phyloP scores from a whole-genome alignment of 2,797 vertebrate species.

The Microctenopoma steveboyesi region DNA sequence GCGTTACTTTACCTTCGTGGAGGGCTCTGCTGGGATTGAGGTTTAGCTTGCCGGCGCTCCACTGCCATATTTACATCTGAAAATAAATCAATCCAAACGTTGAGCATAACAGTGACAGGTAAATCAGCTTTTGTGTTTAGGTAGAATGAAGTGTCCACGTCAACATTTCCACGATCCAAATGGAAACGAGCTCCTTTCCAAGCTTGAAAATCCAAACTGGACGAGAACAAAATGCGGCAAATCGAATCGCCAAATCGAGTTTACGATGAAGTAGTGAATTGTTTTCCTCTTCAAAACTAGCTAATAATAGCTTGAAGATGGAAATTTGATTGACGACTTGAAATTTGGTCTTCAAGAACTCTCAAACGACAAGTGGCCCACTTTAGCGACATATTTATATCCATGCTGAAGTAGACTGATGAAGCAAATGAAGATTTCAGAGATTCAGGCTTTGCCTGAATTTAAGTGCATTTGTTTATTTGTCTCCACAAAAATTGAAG shows the following conservation, averaged over 20 bases:
- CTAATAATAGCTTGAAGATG: background rate
- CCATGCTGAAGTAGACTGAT: slow-evolving; percentile 1
- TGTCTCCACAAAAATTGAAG: slow-evolving; percentile 9
- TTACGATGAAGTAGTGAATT: slow-evolving; percentile 8
- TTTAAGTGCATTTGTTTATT: slow-evolving; percentile 50
- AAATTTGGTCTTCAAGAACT: slow-evolving; percentile 27
- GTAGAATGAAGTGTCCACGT: slow-evolving; percentile 57
- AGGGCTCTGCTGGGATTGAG: slow-evolving; percentile 97
- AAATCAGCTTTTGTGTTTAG: slow-evolving; percentile 66
- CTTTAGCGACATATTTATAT: slow-evolving; percentile 10
- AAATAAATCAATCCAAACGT: slow-evolving; percentile 99
- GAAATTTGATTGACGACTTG: slow-evolving; percentile 3
- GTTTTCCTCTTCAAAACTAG: slow-evolving; percentile 8
- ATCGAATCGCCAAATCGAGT: slow-evolving; percentile 30
- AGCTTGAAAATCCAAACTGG: slow-evolving; percentile 64
- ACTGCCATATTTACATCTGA: slow-evolving; percentile 99
- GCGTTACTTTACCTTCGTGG: slow-evolving; percentile 98
- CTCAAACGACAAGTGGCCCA: background rate
- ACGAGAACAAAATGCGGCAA: slow-evolving; percentile 58
- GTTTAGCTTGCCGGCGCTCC: slow-evolving; percentile 96
- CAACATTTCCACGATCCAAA: slow-evolving; percentile 70
- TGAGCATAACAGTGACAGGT: slow-evolving; percentile 87
- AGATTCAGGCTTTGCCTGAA: slow-evolving; percentile 40
- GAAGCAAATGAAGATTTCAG: slow-evolving; percentile 29
- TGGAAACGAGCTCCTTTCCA: slow-evolving; percentile 64